A percentile compares a stretch with the other conserved stretches of the same genome.
Conservation (phyloP, 2,797 vertebrate species). For the Leptoclinus maculatus region DNA sequence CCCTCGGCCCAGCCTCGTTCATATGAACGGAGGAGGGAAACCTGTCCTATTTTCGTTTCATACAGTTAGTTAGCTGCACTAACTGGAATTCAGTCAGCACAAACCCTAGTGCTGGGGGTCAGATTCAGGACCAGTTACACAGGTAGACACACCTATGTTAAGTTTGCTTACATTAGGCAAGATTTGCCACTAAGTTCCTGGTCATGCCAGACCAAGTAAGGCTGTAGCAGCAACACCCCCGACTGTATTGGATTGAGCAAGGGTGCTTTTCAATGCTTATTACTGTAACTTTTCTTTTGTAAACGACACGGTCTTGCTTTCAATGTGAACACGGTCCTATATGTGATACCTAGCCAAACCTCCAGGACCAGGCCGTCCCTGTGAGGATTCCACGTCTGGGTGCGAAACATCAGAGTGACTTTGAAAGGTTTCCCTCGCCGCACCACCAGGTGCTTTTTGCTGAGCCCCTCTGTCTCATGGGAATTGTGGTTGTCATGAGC, state of each 20-base stretch:
- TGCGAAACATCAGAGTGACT: slow-evolving; percentile 62
- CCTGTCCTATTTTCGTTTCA: neutral
- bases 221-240: neutral
- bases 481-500: slow-evolving; percentile 54
- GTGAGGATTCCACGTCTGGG: slow-evolving; percentile 26
- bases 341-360: slow-evolving; percentile 50
- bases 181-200: neutral
- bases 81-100: neutral
- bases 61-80: neutral
- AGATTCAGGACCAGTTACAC: no score
- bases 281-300: neutral
- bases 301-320: neutral
- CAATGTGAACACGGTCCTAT: neutral
- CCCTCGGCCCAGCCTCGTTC: no score
- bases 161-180: neutral
- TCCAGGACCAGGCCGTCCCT: slow-evolving; percentile 55
- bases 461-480: slow-evolving; percentile 73
- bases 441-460: slow-evolving; percentile 67
- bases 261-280: neutral
- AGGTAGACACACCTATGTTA: neutral
- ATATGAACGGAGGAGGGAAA: no score
- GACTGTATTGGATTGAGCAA: neutral
- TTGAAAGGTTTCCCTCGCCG: slow-evolving; percentile 75
- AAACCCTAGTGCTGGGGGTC: no score
- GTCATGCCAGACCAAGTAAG: neutral